Evolutionary conservation across 1,140 invertebrate genomes (phyloP), one percentile per base, ranked within the genome.

Genomic region (Drosophila guanche): DNA sequence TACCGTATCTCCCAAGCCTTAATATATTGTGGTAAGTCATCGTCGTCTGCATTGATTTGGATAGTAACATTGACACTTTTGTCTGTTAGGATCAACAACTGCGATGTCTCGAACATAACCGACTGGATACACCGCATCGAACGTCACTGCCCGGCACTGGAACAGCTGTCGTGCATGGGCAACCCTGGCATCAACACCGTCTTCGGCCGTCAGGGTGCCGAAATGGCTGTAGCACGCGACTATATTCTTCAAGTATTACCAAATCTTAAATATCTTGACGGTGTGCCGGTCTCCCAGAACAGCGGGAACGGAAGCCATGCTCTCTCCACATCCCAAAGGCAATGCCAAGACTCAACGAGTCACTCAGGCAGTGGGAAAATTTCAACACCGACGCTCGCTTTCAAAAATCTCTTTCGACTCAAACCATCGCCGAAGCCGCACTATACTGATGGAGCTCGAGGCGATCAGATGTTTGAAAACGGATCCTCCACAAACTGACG

Each of bases 151-250:
- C 86, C 90, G 2, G 47, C 65, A 0, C 54, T 91, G 14, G 80
- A 89, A 60, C 88, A 91, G 61, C 57, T 91, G 8, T 90, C 90
- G 12, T 74, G 90, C 33, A 91, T 91, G 85, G 90, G 90, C 3
- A 91, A 91, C 53, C 89, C 86, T 2, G 90, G 84, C 1, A 78
- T 76, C 8, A 71, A 70, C 16, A 81, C 54, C 0, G 62, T 75
- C 8, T 78, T 90, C 22, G 73, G 67, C 0, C 58, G 57, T 12
- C 62, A 73, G 5, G 53, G 59, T 7, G 16, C 55, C 5, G 42
- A 43, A 42, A 8, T 56, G 1, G 20, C 40, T 16, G 37, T 50
- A 0, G 16, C 45, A 7, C 74, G 73, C 8, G 79, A 89, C 14
- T 90, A 88, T 14, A 76, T 89, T 14, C 52, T 88, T 0, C 66